These are phyloP conservation scores for Abscondita cerata DNA, from an alignment of 2,888 invertebrate species.

Conservation along the genomic window DNA sequence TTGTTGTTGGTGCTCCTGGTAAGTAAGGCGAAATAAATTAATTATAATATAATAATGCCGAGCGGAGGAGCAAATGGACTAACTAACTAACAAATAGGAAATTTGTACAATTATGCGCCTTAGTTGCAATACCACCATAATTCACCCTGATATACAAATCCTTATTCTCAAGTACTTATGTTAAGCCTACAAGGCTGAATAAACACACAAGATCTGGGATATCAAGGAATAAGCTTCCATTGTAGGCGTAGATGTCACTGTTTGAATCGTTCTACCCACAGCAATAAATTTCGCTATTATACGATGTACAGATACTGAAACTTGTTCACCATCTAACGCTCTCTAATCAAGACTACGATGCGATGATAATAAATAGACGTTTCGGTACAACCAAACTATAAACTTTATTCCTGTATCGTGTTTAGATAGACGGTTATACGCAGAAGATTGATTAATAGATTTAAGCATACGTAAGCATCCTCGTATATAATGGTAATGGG, in stretches of 20 bases:
- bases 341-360: conserved; percentile 17
- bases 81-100: neutral
- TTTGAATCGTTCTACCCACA: conserved; percentile 31
- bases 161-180: conserved; percentile 35
- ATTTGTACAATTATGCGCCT: conserved; percentile 20
- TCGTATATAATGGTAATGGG: conserved; percentile 38
- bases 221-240: conserved; percentile 35
- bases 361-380: conserved; percentile 24
- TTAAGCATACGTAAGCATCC: conserved; percentile 32
- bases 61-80: neutral
- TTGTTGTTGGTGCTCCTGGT: too few relatives aligned
- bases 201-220: conserved; percentile 36
- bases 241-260: conserved; percentile 33
- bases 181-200: conserved; percentile 37
- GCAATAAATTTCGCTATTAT: conserved; percentile 35
- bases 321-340: conserved; percentile 28
- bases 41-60: too few relatives aligned
- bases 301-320: conserved; percentile 22
- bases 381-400: conserved; percentile 29
- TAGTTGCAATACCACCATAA: conserved; percentile 23
- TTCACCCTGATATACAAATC: conserved; percentile 32
- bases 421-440: conserved; percentile 38
- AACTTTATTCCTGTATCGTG: conserved; percentile 32
- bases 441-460: conserved; percentile 40
- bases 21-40: too few relatives aligned